Percentiles rank a stretch among this genome's conserved stretches.
phyloP scores from a whole-genome alignment of 2,888 invertebrate genomes.

The Archaeoteleia sp. region DNA sequence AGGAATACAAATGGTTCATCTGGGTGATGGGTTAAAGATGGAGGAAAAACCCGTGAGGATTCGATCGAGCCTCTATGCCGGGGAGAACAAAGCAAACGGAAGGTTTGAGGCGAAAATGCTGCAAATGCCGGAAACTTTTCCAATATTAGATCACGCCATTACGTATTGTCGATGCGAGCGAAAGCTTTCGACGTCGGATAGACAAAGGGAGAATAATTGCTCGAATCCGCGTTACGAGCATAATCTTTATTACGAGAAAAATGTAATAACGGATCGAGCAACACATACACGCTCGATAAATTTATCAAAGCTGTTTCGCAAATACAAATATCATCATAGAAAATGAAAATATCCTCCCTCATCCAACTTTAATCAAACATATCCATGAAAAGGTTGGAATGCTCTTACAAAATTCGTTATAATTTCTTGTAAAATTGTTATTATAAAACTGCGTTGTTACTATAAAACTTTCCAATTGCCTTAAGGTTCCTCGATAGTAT shows the following conservation, averaged over 20 bases:
- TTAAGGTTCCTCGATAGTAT: no score
- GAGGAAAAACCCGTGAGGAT: constrained; percentile 47
- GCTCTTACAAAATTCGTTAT: no score
- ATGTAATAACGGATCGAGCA: no score
- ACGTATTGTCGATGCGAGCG: constrained; percentile 5
- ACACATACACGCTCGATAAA: no score
- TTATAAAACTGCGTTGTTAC: no score
- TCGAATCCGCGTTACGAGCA: not conserved
- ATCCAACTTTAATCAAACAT: no score
- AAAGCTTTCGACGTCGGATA: not conserved
- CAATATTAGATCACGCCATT: constrained; percentile 23
- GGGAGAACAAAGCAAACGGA: constrained; percentile 13
- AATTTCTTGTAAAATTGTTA: no score
- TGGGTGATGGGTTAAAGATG: constrained; percentile 42
- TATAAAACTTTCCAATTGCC: no score
- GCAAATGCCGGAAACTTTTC: constrained; percentile 17
- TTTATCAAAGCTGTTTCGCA: no score
- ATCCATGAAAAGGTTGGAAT: no score
- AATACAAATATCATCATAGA: no score
- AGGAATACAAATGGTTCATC: constrained; percentile 53
- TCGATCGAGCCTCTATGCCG: constrained; percentile 33
- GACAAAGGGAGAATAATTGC: not conserved
- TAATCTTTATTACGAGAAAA: not conserved
- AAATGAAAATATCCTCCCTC: no score
- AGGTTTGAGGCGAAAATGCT: constrained; percentile 5